phyloP scores from a whole-genome alignment of 2,113 vertebrate genomes.

The Numenius arquata region DNA sequence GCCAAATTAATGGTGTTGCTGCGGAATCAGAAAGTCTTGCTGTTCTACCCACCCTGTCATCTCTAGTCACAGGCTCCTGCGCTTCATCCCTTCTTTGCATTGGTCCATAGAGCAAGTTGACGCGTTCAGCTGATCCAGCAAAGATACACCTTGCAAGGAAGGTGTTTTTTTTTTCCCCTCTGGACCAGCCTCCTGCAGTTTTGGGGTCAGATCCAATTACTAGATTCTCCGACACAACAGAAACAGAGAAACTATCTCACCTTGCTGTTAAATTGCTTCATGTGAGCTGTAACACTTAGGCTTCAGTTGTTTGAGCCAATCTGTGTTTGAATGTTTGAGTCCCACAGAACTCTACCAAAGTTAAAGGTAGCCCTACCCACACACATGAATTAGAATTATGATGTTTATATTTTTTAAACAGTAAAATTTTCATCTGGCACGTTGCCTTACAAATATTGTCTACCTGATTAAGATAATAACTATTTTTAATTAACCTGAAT shows the following conservation, averaged over 20 bases:
- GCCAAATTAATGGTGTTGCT: background rate
- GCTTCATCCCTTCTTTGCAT: background rate
- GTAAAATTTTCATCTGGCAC: background rate
- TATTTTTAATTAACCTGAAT: background rate
- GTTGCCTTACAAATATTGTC: background rate
- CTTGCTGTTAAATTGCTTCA: background rate
- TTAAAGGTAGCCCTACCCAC: background rate
- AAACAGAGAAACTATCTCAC: background rate
- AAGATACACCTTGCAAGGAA: background rate
- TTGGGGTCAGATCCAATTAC: background rate
- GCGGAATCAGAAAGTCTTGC: background rate
- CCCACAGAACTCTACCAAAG: background rate
- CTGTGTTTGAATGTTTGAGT: background rate
- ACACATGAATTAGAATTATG: background rate
- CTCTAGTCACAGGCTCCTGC: background rate
- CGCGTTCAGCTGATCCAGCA: background rate
- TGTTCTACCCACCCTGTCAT: background rate
- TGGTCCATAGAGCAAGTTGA: background rate
- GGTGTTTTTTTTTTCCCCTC: too few species aligned
- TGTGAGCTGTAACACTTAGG: background rate
- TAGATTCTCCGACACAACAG: background rate
- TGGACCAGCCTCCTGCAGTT: background rate
- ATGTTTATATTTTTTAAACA: background rate
- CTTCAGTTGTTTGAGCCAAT: background rate
- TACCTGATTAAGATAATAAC: background rate